phyloP scores from a whole-genome alignment of 2,113 vertebrate species.

The Nyctibius bracteatus region DNA sequence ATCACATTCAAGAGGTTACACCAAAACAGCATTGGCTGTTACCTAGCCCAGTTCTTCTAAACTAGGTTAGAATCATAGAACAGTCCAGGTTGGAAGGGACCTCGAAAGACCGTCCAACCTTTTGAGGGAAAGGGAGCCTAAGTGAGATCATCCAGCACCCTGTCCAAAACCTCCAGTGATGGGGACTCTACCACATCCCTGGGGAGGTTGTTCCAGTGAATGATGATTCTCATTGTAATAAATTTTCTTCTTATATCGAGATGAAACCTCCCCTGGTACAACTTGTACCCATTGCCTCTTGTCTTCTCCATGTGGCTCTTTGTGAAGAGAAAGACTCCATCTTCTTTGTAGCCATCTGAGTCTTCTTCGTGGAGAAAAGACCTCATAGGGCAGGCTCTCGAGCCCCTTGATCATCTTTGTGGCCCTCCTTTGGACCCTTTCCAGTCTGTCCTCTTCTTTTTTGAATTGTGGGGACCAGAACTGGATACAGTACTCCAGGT shows the following conservation, averaged over 20 bases:
- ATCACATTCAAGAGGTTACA: background rate
- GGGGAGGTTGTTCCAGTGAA: background rate
- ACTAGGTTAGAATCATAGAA: background rate
- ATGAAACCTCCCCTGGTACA: accelerated
- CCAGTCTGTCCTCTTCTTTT: background rate
- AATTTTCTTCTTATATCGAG: background rate
- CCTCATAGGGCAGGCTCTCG: background rate
- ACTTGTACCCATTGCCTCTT: background rate
- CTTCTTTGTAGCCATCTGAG: background rate
- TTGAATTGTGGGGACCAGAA: background rate
- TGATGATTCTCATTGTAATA: background rate
- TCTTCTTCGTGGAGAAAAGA: background rate
- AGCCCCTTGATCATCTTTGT: background rate
- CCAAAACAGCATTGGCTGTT: background rate
- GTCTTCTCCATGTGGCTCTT: background rate
- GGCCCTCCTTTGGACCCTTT: background rate
- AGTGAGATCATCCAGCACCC: background rate
- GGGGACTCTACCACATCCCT: background rate
- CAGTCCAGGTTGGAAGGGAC: background rate
- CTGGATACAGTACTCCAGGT: background rate
- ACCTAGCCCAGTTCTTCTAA: background rate
- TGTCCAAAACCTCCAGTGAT: background rate
- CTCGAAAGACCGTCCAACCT: background rate
- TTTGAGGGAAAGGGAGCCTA: background rate
- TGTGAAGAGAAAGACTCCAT: background rate